These are phyloP conservation scores for Megalonaias nervosa DNA, from an alignment of 1,140 invertebrate species.

Conservation along the genomic window DNA sequence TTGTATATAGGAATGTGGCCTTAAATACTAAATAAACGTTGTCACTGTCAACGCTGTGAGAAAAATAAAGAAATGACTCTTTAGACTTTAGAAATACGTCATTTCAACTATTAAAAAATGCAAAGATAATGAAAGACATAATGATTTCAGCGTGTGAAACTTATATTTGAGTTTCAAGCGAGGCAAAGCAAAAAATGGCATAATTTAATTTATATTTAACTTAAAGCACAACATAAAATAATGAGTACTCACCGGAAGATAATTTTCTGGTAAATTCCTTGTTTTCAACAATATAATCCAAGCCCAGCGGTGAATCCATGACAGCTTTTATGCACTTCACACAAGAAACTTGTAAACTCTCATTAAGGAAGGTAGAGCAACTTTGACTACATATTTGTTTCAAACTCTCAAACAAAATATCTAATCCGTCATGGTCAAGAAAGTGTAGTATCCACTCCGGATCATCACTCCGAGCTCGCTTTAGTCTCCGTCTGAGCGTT, in stretches of 20 bases:
- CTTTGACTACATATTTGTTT: constrained; percentile 27
- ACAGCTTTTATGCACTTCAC: constrained; percentile 28
- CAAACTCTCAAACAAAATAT: constrained; percentile 37
- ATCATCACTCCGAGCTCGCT: constrained; percentile 19
- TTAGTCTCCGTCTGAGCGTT: constrained; percentile 29
- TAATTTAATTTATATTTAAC: too few relatives aligned
- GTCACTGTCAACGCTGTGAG: too few relatives aligned
- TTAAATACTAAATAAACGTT: too few relatives aligned
- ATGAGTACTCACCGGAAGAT: constrained; percentile 14
- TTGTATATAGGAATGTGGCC: too few relatives aligned
- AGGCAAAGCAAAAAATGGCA: too few relatives aligned
- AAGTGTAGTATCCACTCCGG: constrained; percentile 34
- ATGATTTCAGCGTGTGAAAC: too few relatives aligned
- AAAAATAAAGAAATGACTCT: too few relatives aligned
- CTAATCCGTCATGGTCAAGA: constrained; percentile 37
- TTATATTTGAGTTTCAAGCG: too few relatives aligned
- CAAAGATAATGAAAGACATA: too few relatives aligned
- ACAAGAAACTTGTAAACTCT: constrained; percentile 33
- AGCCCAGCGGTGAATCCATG: constrained; percentile 35
- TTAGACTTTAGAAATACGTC: too few relatives aligned
- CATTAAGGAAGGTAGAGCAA: constrained; percentile 26
- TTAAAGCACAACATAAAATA: background rate
- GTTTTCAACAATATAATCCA: constrained; percentile 42
- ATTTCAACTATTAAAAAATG: too few relatives aligned
- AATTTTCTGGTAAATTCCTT: constrained; percentile 35